Evolutionary conservation across 2,113 vertebrate species (phyloP), one percentile per base, ranked within the genome.

Genomic region (Alligator sinensis): DNA sequence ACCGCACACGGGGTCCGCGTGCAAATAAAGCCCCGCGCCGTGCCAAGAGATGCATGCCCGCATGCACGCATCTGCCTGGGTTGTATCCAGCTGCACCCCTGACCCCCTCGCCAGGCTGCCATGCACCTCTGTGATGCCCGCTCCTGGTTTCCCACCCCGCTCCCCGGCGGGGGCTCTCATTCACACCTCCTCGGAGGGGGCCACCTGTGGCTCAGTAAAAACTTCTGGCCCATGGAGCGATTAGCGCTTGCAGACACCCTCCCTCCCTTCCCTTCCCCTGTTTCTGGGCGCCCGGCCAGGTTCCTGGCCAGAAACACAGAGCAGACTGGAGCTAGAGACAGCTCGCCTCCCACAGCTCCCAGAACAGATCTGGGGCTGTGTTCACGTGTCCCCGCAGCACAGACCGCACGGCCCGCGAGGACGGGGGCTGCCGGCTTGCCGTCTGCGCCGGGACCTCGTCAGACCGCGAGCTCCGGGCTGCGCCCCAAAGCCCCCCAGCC

Each of bases 291-390:
- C 4, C 9, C 72, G 47, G 94, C 96, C 96, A 97, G 94, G 86
- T 88, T 38, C 90, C 55, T 58, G 92, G 66, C 91, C 89, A 82
- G 78, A 47, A 74, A 82, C 61, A 83, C 74, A 79, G 61, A 84
- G 59, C 80, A 84, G 38, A 82, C 28, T 21, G 38, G 74, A 84
- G 25, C 83, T 28, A 58, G 90, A 78, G 92, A 93, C 95, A 79
- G 94, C 66, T 79, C 3, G 64, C 94, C 96, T 95, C 95, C 96
- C 83, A 80, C 87, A 70, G 94, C 91, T 92, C 88, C 1, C 75
- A 89, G 91, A 88, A 91, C 95, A 95, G 95, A 95, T 92, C 91
- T 93, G 86, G 91, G 89, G 88, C 92, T 84, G 80, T 88, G 91
- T 64, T 87, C 94, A 62, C 74, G 78, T 70, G 93, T 83, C 87